Percentiles rank a stretch among this genome's conserved stretches.
Conservation (phyloP, 2,888 invertebrate species). For the Temnothorax ravouxi region DNA sequence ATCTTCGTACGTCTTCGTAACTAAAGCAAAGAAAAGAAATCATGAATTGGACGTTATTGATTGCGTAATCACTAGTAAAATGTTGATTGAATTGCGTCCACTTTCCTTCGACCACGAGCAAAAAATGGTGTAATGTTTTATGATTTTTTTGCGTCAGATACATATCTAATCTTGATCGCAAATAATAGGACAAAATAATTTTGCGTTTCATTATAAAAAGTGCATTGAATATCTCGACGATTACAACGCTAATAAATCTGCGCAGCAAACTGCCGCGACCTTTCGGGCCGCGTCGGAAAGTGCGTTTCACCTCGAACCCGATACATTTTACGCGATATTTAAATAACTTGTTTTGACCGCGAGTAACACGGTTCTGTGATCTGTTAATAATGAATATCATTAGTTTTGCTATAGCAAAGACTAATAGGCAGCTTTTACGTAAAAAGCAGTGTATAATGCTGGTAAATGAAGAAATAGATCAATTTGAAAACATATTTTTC, state of each 20-base stretch:
- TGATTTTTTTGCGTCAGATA: background rate
- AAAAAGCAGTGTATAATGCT: background rate
- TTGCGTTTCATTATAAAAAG: background rate
- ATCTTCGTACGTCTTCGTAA: slow-evolving; percentile 26
- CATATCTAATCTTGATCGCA: slow-evolving; percentile 14
- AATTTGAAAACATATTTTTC: background rate
- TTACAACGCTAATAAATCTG: slow-evolving; percentile 19
- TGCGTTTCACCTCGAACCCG: slow-evolving; percentile 16
- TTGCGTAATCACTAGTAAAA: slow-evolving; percentile 27
- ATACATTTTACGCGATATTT: slow-evolving; percentile 23
- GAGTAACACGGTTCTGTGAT: background rate
- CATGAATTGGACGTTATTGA: slow-evolving; percentile 35
- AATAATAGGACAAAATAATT: slow-evolving; percentile 2
- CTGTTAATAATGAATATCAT: slow-evolving; percentile 39
- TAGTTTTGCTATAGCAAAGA: slow-evolving; percentile 19
- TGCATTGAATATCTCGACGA: background rate
- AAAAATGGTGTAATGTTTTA: slow-evolving; percentile 11
- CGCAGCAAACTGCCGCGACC: background rate
- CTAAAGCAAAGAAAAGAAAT: background rate
- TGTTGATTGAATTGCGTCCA: slow-evolving; percentile 12
- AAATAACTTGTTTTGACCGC: slow-evolving; percentile 10
- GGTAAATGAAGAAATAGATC: background rate
- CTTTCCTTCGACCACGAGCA: slow-evolving; percentile 18
- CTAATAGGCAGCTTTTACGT: background rate
- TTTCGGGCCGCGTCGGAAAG: background rate